These are phyloP conservation scores for Murina feae DNA, from an alignment of 2,113 vertebrate genomes.

Conservation along the genomic window DNA sequence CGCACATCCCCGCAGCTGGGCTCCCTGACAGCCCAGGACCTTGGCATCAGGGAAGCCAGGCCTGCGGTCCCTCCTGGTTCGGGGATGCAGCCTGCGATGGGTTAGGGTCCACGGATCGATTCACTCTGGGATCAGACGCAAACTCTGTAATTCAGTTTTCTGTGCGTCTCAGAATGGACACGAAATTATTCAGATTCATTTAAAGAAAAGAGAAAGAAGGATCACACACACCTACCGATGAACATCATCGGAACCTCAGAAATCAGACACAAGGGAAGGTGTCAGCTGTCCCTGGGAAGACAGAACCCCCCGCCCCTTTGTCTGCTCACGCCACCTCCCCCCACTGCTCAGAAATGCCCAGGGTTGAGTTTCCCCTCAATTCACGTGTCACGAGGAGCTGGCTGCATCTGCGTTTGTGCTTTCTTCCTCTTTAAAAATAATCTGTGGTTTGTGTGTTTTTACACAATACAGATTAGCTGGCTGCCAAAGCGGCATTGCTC, in stretches of 20 bases:
- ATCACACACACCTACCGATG: fast-evolving
- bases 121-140: background rate
- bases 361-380: background rate
- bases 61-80: too few relatives aligned
- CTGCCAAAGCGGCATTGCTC: constrained; percentile 33
- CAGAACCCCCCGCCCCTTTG: fast-evolving
- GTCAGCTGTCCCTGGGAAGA: background rate
- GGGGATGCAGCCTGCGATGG: background rate
- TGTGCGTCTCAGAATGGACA: background rate
- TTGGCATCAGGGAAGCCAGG: background rate
- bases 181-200: background rate
- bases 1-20: background rate
- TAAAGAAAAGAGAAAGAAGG: background rate
- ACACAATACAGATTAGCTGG: constrained; percentile 59
- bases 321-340: background rate
- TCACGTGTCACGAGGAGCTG: background rate
- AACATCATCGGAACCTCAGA: background rate
- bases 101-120: fast-evolving
- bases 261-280: background rate
- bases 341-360: background rate
- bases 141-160: fast-evolving
- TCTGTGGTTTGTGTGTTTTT: constrained; percentile 69
- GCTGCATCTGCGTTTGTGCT: constrained; percentile 43
- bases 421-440: constrained; percentile 69
- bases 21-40: background rate